Evolutionary conservation across 2,113 vertebrate genomes (phyloP), one percentile per base, ranked within the genome.

Genomic region (Osmerus mordax): DNA sequence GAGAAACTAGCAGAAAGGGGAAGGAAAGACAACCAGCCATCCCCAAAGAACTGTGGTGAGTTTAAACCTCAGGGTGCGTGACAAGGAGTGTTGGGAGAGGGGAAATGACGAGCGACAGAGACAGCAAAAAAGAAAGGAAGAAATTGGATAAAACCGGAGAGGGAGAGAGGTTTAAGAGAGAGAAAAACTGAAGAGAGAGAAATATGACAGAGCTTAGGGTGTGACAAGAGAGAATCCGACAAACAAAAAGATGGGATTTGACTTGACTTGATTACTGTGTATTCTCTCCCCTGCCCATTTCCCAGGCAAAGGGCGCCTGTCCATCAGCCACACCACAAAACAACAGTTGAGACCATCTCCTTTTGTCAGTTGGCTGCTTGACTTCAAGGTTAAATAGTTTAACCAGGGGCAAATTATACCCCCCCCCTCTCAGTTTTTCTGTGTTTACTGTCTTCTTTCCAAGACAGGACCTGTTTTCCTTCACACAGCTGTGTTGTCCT

Each of bases 371-470:
- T 47, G 2, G 77, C 76, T 80, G 79, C 72, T 81, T 15, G 28
- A 73, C 52, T 70, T 65, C 29, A 62, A 28, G 60, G 60, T 62
- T 15, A 15, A 16, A 23, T 28, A 12, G 25, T 2, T 28, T 28
- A 28, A 28, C 25, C 25, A 28, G 25, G 25, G 25, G 25, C 25
- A 28, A 28, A 3, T 3, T 3, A 28, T 28, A 28, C 2, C n/a
- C 55, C 55, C 59, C 47, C 55, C 55, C 70, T 69, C 8, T 12
- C 9, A 11, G 7, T 47, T 53, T 58, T 56, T n/a, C 58, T 78
- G 70, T 76, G 75, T 82, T 64, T 73, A 75, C 77, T 83, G 79
- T 87, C 76, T 70, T 72, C 41, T 65, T 72, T 55, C 76, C 77
- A 73, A 75, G 61, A 70, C 60, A 52, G 67, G 19, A 65, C 55